phyloP scores from a whole-genome alignment of 2,888 invertebrate species.

The Macropis europaea region DNA sequence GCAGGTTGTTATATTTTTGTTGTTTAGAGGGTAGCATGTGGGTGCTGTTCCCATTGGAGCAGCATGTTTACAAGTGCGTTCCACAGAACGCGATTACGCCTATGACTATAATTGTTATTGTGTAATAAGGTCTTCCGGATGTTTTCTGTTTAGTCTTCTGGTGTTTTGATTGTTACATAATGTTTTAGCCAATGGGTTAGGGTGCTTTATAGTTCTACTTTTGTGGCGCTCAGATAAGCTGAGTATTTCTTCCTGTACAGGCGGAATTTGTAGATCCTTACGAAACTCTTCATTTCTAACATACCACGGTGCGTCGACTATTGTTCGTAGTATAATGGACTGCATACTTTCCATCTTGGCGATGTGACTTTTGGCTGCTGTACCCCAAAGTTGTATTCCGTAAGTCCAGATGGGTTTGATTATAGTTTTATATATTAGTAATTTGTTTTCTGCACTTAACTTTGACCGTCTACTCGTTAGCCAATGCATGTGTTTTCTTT shows the following conservation, averaged over 20 bases:
- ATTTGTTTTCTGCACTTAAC: constrained; percentile 21
- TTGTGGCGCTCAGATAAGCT: neutral
- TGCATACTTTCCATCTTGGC: neutral
- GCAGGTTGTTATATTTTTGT: no score
- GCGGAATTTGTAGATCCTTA: neutral
- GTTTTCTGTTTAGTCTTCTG: neutral
- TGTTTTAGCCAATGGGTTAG: neutral
- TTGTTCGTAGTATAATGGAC: constrained; percentile 27
- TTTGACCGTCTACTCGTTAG: constrained; percentile 26
- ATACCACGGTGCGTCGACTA: constrained; percentile 20
- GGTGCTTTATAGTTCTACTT: neutral
- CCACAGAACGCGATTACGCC: no score
- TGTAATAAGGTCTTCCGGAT: neutral
- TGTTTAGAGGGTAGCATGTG: no score
- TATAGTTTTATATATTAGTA: constrained; percentile 37
- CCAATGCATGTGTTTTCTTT: constrained; percentile 33
- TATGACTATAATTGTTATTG: no score
- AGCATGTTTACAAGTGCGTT: no score
- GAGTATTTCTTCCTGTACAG: neutral
- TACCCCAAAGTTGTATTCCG: constrained; percentile 35
- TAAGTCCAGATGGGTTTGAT: constrained; percentile 40
- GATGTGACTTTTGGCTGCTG: constrained; percentile 27
- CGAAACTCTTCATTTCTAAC: neutral
- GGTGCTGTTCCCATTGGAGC: no score
- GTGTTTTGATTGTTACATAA: neutral